Conservation (phyloP, 2,888 invertebrate species). For the Dryadula phaetusa region DNA sequence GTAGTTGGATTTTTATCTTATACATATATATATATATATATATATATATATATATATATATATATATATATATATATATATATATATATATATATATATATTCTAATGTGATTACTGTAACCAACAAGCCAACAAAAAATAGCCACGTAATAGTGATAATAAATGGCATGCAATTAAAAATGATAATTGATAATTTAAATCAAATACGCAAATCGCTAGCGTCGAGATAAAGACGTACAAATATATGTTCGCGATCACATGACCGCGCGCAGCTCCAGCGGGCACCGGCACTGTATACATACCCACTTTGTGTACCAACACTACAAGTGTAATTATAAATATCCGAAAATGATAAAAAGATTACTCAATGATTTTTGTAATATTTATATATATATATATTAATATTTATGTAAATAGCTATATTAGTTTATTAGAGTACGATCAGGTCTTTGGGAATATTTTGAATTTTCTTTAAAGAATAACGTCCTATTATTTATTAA, state of each 20-base stretch:
- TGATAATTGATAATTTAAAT: background rate
- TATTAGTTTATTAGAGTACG: background rate
- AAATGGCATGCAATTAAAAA: background rate
- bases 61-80: too few relatives aligned
- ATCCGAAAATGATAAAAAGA: constrained; percentile 1
- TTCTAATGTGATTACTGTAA: too few relatives aligned
- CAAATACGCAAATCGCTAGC: background rate
- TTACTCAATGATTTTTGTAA: background rate
- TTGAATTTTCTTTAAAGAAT: too few relatives aligned
- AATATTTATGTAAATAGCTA: background rate
- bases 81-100: too few relatives aligned
- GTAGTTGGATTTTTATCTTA: too few relatives aligned
- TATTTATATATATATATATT: background rate
- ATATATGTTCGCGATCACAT: background rate
- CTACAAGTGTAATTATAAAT: constrained; percentile 2
- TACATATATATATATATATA: too few relatives aligned
- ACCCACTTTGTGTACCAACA: background rate
- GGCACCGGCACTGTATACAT: background rate
- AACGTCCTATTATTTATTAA: too few relatives aligned
- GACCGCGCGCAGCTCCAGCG: background rate
- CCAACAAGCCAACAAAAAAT: too few relatives aligned
- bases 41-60: too few relatives aligned
- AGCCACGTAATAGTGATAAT: background rate
- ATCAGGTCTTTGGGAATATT: too few relatives aligned
- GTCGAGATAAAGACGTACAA: background rate